Percentiles rank a stretch among this genome's conserved stretches.
Conservation (phyloP, 2,113 vertebrate species). For the Rana temporaria region DNA sequence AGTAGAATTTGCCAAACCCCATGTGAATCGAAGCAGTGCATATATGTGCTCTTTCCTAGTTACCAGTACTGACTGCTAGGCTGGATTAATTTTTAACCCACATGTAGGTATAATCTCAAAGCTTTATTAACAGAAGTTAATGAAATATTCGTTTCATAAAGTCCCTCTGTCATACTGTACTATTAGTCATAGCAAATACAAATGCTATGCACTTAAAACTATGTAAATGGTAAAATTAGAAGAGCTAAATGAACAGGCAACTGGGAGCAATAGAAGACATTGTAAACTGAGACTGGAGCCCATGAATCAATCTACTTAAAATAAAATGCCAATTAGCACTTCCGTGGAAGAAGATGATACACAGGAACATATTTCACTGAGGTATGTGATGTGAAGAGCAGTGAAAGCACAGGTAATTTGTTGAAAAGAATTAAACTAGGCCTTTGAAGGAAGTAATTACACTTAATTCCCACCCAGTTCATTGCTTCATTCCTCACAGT, state of each 20-base stretch:
- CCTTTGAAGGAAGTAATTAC: constrained; percentile 46
- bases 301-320: constrained; percentile 20
- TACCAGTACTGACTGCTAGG: too few species aligned
- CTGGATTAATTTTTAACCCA: too few species aligned
- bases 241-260: not conserved
- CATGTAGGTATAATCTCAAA: too few species aligned
- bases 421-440: constrained; percentile 44
- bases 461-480: constrained; percentile 62
- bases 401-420: constrained; percentile 48
- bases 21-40: too few species aligned
- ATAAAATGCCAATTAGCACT: constrained; percentile 20
- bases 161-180: too few species aligned
- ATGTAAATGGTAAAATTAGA: not conserved
- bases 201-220: too few species aligned
- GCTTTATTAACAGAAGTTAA: too few species aligned
- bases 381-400: constrained; percentile 6
- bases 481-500: constrained; percentile 63
- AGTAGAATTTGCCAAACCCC: too few species aligned
- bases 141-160: not conserved
- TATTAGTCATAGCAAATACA: too few species aligned
- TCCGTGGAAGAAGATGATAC: not conserved
- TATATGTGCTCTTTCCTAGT: too few species aligned
- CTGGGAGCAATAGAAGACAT: constrained; percentile 19
- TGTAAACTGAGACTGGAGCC: not conserved
- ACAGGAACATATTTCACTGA: constrained; percentile 21